Conservation (phyloP, 2,113 vertebrate genomes). For the Eublepharis macularius region DNA sequence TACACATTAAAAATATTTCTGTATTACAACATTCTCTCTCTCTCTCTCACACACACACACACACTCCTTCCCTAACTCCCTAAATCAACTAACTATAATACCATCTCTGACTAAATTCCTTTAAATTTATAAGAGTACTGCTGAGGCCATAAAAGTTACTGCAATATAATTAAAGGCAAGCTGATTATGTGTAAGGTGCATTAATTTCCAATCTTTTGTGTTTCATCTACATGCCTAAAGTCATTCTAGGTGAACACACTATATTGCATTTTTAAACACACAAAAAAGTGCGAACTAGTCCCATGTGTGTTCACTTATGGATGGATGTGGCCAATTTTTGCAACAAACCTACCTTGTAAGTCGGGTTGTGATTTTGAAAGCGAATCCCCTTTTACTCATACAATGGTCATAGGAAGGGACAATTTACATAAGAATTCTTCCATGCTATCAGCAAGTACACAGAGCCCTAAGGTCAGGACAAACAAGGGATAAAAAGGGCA, state of each 20-base stretch:
- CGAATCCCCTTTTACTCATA: not conserved
- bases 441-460: not conserved
- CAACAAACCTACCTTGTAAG: not conserved
- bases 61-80: no score
- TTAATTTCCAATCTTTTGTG: not conserved
- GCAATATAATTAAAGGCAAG: not conserved
- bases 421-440: not conserved
- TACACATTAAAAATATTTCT: no score
- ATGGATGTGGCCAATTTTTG: not conserved
- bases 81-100: not conserved
- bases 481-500: not conserved
- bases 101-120: not conserved
- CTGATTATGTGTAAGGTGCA: not conserved
- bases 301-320: not conserved
- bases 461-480: not conserved
- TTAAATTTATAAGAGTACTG: not conserved
- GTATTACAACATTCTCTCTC: no score
- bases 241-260: not conserved
- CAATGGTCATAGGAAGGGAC: not conserved
- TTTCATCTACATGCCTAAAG: not conserved
- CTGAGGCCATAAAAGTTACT: not conserved
- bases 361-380: not conserved
- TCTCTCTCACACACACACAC: no score
- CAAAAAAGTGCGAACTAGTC: not conserved
- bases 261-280: not conserved